Conservation (phyloP, 2,797 vertebrate genomes). For the Sebastes itinus region DNA sequence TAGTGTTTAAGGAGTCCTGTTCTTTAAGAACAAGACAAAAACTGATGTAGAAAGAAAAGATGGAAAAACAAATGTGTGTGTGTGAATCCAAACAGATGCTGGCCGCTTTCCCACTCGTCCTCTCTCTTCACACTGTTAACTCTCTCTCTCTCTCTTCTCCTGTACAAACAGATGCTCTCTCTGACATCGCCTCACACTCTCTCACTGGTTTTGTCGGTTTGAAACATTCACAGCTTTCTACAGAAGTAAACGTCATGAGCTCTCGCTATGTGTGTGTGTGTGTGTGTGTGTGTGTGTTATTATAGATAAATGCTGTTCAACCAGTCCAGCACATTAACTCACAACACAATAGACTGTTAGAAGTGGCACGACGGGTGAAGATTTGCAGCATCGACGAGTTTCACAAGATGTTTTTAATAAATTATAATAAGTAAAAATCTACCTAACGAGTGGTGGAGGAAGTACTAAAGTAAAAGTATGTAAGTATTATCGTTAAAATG, state of each 20-base stretch:
- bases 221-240: neutral
- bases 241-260: neutral
- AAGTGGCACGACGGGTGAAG: too few relatives aligned
- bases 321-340: neutral
- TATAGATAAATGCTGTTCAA: neutral
- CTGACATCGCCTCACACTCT: neutral
- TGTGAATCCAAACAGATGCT: conserved; percentile 25
- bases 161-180: conserved; percentile 27
- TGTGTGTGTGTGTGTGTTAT: neutral
- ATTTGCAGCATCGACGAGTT: too few relatives aligned
- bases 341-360: neutral
- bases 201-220: neutral
- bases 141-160: neutral
- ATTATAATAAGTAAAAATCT: too few relatives aligned
- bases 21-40: neutral
- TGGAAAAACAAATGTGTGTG: neutral
- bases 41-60: neutral
- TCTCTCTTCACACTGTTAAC: neutral
- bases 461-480: too few relatives aligned
- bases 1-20: neutral
- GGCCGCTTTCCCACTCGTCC: neutral
- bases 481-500: too few relatives aligned
- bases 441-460: too few relatives aligned
- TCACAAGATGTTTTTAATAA: too few relatives aligned
- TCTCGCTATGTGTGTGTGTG: neutral